phyloP scores from a whole-genome alignment of 2,113 vertebrate genomes.

The Melanostigma gelatinosum region DNA sequence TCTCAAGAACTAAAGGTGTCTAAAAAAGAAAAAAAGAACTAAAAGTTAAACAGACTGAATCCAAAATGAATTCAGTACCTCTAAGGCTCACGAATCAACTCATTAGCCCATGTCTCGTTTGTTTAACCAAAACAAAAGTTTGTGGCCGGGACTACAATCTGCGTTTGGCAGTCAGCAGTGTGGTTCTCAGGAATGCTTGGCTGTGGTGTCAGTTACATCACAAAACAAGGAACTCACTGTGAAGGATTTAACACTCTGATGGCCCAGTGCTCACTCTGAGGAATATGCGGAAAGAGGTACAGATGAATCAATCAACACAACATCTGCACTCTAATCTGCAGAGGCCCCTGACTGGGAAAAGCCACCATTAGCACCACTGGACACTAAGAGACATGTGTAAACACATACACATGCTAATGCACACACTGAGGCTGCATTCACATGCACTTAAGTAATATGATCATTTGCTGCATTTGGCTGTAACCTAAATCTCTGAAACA shows the following conservation, averaged over 20 bases:
- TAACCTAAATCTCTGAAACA: constrained; percentile 32
- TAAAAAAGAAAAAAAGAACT: too few relatives aligned
- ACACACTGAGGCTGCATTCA: constrained; percentile 21
- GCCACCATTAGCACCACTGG: constrained; percentile 50
- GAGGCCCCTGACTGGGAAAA: constrained; percentile 29
- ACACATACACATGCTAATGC: constrained; percentile 8
- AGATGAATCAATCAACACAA: constrained; percentile 54
- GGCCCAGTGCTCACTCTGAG: constrained; percentile 12
- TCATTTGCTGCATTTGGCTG: constrained; percentile 15
- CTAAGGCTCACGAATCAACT: not conserved
- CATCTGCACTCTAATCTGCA: constrained; percentile 60
- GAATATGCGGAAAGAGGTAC: constrained; percentile 33
- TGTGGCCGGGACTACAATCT: constrained; percentile 29
- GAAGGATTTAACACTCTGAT: constrained; percentile 53
- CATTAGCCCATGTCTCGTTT: not conserved
- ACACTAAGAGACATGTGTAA: constrained; percentile 16
- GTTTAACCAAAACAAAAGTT: not conserved
- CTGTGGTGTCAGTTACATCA: constrained; percentile 67
- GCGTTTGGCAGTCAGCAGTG: constrained; percentile 27
- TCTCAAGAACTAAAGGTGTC: not conserved
- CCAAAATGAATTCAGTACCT: too few relatives aligned
- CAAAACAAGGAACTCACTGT: constrained; percentile 67
- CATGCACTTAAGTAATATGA: constrained; percentile 39
- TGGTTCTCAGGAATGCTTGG: constrained; percentile 66
- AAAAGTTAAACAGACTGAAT: not conserved